These are phyloP conservation scores for Marmota monax DNA, from an alignment of 2,113 vertebrate species.

Conservation along the genomic window DNA sequence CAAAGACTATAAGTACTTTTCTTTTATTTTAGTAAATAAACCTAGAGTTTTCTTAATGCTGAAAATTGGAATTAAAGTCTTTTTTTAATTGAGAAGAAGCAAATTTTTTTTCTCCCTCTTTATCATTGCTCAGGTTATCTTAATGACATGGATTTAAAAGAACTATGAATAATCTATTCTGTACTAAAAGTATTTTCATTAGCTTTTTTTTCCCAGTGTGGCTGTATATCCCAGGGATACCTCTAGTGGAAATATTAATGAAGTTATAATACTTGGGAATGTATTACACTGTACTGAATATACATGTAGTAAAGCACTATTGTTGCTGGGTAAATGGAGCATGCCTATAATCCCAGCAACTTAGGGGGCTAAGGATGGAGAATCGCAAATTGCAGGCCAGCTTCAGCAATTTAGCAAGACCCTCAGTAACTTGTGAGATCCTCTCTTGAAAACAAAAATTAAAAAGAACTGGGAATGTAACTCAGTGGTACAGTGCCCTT, in stretches of 20 bases:
- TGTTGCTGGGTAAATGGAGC: too few species aligned
- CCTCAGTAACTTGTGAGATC: too few species aligned
- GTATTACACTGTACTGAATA: too few species aligned
- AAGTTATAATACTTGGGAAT: background rate
- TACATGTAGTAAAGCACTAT: too few species aligned
- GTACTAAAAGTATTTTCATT: background rate
- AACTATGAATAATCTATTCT: background rate
- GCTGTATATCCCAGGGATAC: accelerated
- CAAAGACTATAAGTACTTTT: background rate
- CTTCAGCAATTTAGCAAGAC: too few species aligned
- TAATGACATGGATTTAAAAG: background rate
- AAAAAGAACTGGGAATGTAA: too few species aligned
- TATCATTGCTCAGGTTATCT: background rate
- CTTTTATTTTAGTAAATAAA: background rate
- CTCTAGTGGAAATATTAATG: background rate
- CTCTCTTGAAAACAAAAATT: too few species aligned
- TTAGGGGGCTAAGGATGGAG: too few species aligned
- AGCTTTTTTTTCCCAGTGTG: background rate
- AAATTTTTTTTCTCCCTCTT: background rate
- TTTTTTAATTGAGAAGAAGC: background rate
- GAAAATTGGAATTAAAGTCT: background rate
- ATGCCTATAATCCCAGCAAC: too few species aligned
- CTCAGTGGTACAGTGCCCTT: too few species aligned
- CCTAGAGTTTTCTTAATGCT: too few species aligned
- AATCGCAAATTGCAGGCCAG: too few species aligned